Evolutionary conservation across 2,888 invertebrate genomes (phyloP).

Genomic region (Anthrax anthrax): DNA sequence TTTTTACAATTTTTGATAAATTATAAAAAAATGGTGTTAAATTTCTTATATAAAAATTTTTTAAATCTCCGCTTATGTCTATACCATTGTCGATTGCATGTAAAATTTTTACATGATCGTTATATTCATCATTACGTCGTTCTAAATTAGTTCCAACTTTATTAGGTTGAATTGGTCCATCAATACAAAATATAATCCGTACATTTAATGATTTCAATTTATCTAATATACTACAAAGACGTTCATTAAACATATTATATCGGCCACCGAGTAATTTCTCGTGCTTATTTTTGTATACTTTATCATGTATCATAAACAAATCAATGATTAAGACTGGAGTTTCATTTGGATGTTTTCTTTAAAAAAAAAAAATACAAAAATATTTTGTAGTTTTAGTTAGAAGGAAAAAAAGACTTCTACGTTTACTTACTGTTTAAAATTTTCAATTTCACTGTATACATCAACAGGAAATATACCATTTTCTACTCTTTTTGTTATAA

Average conservation of each 20-base stretch:
- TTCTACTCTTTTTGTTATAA: too few species aligned
- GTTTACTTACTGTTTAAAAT: too few species aligned
- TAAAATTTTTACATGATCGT: neutral
- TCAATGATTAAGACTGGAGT: slow-evolving; percentile 7
- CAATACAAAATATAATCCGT: slow-evolving; percentile 4
- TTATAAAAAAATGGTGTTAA: slow-evolving; percentile 2
- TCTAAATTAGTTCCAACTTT: slow-evolving; percentile 2
- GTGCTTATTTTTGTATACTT: neutral
- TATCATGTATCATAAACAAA: neutral
- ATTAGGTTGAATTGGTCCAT: slow-evolving; percentile 2
- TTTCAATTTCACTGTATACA: too few species aligned
- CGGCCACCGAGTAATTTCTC: slow-evolving; percentile 8
- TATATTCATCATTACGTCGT: slow-evolving; percentile 6
- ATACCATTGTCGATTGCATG: neutral
- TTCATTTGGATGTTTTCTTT: neutral
- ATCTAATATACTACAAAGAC: neutral
- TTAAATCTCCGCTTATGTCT: neutral
- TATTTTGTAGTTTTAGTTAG: too few species aligned
- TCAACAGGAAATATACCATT: too few species aligned
- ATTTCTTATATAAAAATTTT: neutral
- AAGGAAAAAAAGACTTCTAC: too few species aligned
- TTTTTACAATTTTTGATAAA: neutral
- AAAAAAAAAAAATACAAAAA: neutral
- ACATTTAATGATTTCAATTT: slow-evolving; percentile 3
- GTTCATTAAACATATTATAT: slow-evolving; percentile 3